phyloP scores from a whole-genome alignment of 2,888 invertebrate genomes.

The Xylocampa areola region DNA sequence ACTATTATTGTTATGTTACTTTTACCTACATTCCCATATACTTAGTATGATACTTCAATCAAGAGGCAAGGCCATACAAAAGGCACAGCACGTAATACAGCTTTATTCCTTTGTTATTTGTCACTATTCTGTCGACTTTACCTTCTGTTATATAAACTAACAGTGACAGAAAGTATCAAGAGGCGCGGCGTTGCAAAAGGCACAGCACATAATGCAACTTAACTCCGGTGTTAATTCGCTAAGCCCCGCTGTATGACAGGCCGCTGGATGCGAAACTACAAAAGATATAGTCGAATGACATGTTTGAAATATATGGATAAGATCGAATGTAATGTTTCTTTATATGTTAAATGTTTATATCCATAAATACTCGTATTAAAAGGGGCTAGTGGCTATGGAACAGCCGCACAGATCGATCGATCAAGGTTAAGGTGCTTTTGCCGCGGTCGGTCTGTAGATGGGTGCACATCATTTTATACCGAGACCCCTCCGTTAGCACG shows the following conservation, averaged over 20 bases:
- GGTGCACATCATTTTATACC: too few species aligned
- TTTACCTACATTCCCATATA: too few species aligned
- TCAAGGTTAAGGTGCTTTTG: too few species aligned
- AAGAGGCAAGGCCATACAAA: too few species aligned
- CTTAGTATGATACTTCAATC: too few species aligned
- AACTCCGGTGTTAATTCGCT: slow-evolving; percentile 86
- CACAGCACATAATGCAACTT: slow-evolving; percentile 72
- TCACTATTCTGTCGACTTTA: background rate
- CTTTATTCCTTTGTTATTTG: background rate
- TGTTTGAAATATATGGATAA: slow-evolving; percentile 65
- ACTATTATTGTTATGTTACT: too few species aligned
- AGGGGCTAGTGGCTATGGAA: too few species aligned
- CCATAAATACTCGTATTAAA: too few species aligned
- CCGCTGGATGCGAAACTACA: slow-evolving; percentile 80
- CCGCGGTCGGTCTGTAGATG: too few species aligned
- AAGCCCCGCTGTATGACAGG: slow-evolving; percentile 83
- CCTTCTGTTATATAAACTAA: slow-evolving; percentile 16
- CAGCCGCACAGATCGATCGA: too few species aligned
- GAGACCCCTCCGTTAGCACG: too few species aligned
- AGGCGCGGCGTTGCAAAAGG: slow-evolving; percentile 72
- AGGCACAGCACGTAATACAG: background rate
- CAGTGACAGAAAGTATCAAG: slow-evolving; percentile 21
- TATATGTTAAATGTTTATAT: too few species aligned
- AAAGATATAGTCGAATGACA: slow-evolving; percentile 75
- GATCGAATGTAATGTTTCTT: slow-evolving; percentile 18